Percentiles rank a stretch among this genome's conserved stretches.
phyloP scores from a whole-genome alignment of 2,797 vertebrate genomes.

The Alosa sapidissima region DNA sequence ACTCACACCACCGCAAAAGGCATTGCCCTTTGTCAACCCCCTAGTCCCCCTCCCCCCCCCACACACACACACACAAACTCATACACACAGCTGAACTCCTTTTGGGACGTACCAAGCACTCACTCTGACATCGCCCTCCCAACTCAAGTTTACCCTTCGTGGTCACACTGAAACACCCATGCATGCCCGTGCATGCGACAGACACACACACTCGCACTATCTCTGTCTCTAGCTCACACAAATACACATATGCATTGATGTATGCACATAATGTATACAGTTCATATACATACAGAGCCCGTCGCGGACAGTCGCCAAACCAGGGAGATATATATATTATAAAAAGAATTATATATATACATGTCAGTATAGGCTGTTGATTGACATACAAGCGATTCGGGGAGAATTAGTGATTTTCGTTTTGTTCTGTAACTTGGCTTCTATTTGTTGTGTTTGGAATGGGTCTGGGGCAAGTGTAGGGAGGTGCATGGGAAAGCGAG shows the following conservation, averaged over 20 bases:
- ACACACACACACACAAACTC: conserved; percentile 46
- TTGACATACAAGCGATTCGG: neutral
- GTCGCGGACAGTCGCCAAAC: conserved; percentile 43
- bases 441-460: conserved; percentile 44
- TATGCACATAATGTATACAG: conserved; percentile 42
- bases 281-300: conserved; percentile 32
- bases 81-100: conserved; percentile 38
- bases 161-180: conserved; percentile 35
- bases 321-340: conserved; percentile 36
- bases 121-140: neutral
- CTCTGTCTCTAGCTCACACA: conserved; percentile 31
- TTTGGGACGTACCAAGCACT: neutral
- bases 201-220: conserved; percentile 26
- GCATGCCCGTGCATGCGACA: conserved; percentile 23
- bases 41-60: conserved; percentile 40
- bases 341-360: conserved; percentile 2
- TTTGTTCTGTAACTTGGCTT: conserved; percentile 40
- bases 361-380: conserved; percentile 20
- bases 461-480: conserved; percentile 5
- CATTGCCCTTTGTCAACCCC: conserved; percentile 48
- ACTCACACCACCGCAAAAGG: conserved; percentile 2
- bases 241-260: conserved; percentile 35
- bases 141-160: neutral
- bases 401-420: conserved; percentile 27
- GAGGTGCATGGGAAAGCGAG: neutral